Evolutionary conservation across 2,113 vertebrate species (phyloP), one percentile per base, ranked within the genome.

Genomic region (Neolamprologus sp.): DNA sequence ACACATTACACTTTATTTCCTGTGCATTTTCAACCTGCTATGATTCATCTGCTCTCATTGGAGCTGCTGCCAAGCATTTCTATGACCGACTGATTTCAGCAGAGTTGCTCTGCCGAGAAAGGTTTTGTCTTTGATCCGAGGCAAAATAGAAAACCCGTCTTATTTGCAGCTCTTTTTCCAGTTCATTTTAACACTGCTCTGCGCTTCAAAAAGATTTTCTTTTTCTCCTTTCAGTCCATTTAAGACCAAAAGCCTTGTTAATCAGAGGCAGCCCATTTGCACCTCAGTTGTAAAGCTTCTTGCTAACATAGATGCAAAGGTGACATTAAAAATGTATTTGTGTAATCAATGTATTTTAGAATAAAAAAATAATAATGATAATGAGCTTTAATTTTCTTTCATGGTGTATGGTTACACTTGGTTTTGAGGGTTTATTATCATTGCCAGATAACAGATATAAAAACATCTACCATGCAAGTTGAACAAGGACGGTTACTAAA

Each of bases 361-460:
- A 92, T 55, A 14, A 40, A 82, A 75, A 3, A 35, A 63, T 1
- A 79, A 88, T 81, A 42, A 85, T 7, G 90, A 87, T 84, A 82
- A 87, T 88, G 65, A 94, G 88, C 89, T 93, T 91, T 88, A 91
- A 85, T 87, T 81, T 88, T 88, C 79, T 85, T 92, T 84, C 51
- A 93, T 88, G 73, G 35, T 86, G 40, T 81, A 42, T 85, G 68
- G 60, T 81, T 65, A 75, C 57, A 65, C 21, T 40, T 57, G n/a
- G 19, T 47, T 73, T 37, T 51, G 21, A 80, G 47, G 58, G 42
- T 82, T 86, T 84, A 58, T 42, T 84, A 65, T 85, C 82, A 14
- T 88, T 91, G 83, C 82, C 73, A 87, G 82, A 45, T 88, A 60
- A 91, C 85, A 85, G 10, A 87, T 89, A 63, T 89, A 81, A 82